A percentile compares a stretch with the other conserved stretches of the same genome.
Conservation (phyloP, 2,113 vertebrate genomes). For the Anguilla rostrata region DNA sequence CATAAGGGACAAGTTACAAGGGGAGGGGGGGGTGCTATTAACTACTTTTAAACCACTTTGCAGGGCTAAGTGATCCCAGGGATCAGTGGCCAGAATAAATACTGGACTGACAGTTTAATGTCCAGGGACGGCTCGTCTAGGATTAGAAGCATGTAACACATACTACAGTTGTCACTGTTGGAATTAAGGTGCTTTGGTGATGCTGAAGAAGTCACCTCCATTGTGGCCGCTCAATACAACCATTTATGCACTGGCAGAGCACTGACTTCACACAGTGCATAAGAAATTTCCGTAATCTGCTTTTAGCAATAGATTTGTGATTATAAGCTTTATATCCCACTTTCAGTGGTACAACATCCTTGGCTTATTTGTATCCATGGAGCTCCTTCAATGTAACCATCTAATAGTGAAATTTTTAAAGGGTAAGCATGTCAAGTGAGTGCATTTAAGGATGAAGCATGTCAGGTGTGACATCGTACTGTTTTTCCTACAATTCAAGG, state of each 20-base stretch:
- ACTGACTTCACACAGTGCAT: too few species aligned
- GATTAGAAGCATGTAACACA: constrained; percentile 91
- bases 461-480: neutral
- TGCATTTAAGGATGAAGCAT: too few species aligned
- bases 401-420: neutral
- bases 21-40: constrained; percentile 72
- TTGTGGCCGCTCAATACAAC: constrained; percentile 59
- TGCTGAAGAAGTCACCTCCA: neutral
- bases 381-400: neutral
- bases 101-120: constrained; percentile 96
- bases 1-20: constrained; percentile 73
- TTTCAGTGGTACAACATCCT: neutral
- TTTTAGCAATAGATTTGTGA: too few species aligned
- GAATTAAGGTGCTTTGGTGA: constrained; percentile 73
- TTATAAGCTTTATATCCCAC: neutral
- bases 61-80: constrained; percentile 80
- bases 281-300: too few species aligned
- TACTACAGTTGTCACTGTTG: constrained; percentile 68
- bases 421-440: neutral
- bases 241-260: constrained; percentile 16
- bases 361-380: neutral
- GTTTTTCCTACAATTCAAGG: neutral
- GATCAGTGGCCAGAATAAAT: constrained; percentile 85
- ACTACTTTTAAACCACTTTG: constrained; percentile 85
- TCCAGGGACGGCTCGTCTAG: constrained; percentile 86